Evolutionary conservation across 2,888 invertebrate species (phyloP).

Genomic region (Hirtodrosophila confusa): DNA sequence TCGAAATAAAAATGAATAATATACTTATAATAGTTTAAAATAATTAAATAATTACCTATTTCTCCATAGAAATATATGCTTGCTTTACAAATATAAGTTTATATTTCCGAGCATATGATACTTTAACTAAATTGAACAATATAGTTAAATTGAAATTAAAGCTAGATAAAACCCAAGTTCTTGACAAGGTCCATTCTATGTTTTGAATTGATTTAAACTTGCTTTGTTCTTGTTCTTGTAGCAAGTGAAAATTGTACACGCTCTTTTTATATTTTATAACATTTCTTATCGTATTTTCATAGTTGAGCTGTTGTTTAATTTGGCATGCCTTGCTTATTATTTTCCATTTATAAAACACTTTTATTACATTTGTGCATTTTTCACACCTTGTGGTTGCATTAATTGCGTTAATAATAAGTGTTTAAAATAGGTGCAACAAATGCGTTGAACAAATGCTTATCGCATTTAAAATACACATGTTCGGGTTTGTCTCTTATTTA

Average conservation of each 20-base stretch:
- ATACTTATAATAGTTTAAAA: no score
- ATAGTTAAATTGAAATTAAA: no score
- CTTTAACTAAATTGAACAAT: no score
- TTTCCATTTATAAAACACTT: slow-evolving; percentile 34
- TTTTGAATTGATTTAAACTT: background rate
- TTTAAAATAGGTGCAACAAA: slow-evolving; percentile 44
- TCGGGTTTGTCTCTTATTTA: no score
- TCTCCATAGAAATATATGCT: no score
- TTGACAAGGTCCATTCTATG: no score
- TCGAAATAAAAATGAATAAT: no score
- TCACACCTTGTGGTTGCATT: slow-evolving; percentile 59
- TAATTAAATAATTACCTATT: no score
- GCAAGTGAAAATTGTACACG: background rate
- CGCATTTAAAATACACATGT: slow-evolving; percentile 51
- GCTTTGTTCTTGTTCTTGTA: background rate
- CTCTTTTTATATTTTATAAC: slow-evolving; percentile 9
- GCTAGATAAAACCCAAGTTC: no score
- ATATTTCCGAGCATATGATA: no score
- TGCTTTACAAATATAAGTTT: no score
- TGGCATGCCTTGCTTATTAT: slow-evolving; percentile 44
- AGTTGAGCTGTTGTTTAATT: slow-evolving; percentile 50
- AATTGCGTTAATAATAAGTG: slow-evolving; percentile 43
- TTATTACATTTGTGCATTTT: slow-evolving; percentile 21
- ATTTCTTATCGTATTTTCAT: slow-evolving; percentile 43
- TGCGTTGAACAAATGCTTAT: slow-evolving; percentile 56